These are phyloP conservation scores for Malaclemys terrapin DNA, from an alignment of 2,113 vertebrate species.

Conservation along the genomic window DNA sequence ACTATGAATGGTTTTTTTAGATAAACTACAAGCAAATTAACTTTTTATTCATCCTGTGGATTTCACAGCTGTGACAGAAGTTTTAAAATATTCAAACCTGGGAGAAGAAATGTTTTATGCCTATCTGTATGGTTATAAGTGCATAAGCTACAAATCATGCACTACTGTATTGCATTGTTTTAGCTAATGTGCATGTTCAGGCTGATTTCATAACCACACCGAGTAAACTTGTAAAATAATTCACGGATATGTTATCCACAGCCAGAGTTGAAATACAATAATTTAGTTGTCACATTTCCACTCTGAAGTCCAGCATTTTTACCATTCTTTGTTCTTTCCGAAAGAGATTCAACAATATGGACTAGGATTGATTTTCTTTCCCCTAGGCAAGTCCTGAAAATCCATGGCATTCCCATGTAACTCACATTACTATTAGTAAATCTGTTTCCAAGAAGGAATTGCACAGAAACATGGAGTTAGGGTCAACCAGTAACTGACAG, in stretches of 20 bases:
- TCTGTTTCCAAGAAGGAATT: slow-evolving; percentile 1
- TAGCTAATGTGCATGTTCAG: slow-evolving; percentile 55
- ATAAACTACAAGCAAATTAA: slow-evolving; percentile 58
- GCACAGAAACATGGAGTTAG: not conserved
- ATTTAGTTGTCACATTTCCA: slow-evolving; percentile 52
- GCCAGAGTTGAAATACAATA: slow-evolving; percentile 51
- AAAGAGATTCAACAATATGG: slow-evolving; percentile 17
- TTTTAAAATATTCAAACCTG: slow-evolving; percentile 55
- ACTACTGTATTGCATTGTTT: slow-evolving; percentile 12
- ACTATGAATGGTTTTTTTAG: not conserved
- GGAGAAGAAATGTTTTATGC: slow-evolving; percentile 39
- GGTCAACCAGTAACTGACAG: not conserved
- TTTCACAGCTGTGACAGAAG: slow-evolving; percentile 69
- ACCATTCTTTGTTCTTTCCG: slow-evolving; percentile 45
- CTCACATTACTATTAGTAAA: slow-evolving; percentile 25
- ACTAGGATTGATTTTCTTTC: not conserved
- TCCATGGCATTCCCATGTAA: not conserved
- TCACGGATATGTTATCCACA: slow-evolving; percentile 39
- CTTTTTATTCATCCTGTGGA: slow-evolving; percentile 55
- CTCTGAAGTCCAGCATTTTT: slow-evolving; percentile 34
- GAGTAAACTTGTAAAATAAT: slow-evolving; percentile 46
- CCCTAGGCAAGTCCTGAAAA: not conserved
- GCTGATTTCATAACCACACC: slow-evolving; percentile 59
- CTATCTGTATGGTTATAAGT: slow-evolving; percentile 25
- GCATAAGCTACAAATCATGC: slow-evolving; percentile 59